A percentile compares a stretch with the other conserved stretches of the same genome.
Evolutionary conservation across 2,888 invertebrate species (phyloP).

Genomic region (Yponomeuta plumbellus): DNA sequence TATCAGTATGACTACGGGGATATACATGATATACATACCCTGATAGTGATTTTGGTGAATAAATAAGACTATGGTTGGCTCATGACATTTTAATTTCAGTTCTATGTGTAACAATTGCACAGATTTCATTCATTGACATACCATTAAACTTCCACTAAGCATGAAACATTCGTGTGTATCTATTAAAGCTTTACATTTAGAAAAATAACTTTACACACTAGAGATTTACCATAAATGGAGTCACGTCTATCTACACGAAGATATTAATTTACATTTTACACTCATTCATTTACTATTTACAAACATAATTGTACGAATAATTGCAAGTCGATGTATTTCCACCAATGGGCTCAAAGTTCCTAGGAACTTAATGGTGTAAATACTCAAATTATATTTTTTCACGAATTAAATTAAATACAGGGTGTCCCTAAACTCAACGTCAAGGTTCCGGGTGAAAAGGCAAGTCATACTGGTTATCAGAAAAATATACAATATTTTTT

Average conservation of each 20-base stretch:
- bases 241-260: background rate
- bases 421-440: too few relatives aligned
- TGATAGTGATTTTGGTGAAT: too few relatives aligned
- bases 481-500: too few relatives aligned
- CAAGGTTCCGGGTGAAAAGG: too few relatives aligned
- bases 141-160: background rate
- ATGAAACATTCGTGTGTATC: background rate
- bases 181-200: constrained; percentile 16
- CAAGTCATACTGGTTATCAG: too few relatives aligned
- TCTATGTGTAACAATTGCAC: constrained; percentile 43
- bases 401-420: constrained; percentile 30
- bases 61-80: background rate
- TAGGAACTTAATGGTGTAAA: constrained; percentile 55
- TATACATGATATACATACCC: too few relatives aligned
- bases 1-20: too few relatives aligned
- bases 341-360: constrained; percentile 68
- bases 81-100: background rate
- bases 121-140: constrained; percentile 52
- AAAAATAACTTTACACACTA: constrained; percentile 15
- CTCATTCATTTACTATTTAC: constrained; percentile 12
- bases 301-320: constrained; percentile 30
- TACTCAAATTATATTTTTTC: constrained; percentile 36
- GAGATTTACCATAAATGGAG: constrained; percentile 7
- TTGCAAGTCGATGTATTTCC: constrained; percentile 40
- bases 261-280: constrained; percentile 12